Evolutionary conservation across 2,888 invertebrate genomes (phyloP).

Genomic region (Amaurobius ferox): DNA sequence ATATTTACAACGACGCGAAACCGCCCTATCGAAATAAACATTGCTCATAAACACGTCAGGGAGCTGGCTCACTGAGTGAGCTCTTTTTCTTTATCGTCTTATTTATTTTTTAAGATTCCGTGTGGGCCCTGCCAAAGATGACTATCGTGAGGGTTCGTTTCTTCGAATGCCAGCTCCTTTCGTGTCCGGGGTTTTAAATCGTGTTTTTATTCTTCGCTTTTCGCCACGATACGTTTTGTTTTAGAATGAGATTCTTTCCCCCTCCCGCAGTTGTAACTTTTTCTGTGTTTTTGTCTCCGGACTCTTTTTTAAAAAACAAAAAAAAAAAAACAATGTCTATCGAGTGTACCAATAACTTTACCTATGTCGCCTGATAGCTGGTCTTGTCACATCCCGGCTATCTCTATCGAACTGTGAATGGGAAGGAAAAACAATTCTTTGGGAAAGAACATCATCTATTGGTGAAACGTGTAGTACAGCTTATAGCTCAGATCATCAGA

Average conservation of each 20-base stretch:
- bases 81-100: neutral
- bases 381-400: neutral
- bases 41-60: too few relatives aligned
- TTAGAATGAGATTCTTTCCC: neutral
- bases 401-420: neutral
- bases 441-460: too few relatives aligned
- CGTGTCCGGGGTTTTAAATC: conserved; percentile 12
- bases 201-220: neutral
- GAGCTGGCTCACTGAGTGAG: too few relatives aligned
- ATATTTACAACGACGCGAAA: too few relatives aligned
- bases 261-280: neutral
- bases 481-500: too few relatives aligned
- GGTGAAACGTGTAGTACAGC: too few relatives aligned
- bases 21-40: too few relatives aligned
- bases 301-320: neutral
- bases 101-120: conserved; percentile 9
- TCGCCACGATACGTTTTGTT: conserved; percentile 2
- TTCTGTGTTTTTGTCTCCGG: neutral
- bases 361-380: neutral
- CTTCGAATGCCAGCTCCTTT: neutral
- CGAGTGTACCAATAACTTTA: conserved; percentile 2
- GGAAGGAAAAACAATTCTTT: neutral
- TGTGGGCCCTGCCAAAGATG: conserved; percentile 1
- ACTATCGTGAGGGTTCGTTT: conserved; percentile 3
- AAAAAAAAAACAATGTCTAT: neutral